Base-by-base conservation (phyloP, 53 echinoderm and acorn worm genomes). In the Astropecten irregularis region DNA sequence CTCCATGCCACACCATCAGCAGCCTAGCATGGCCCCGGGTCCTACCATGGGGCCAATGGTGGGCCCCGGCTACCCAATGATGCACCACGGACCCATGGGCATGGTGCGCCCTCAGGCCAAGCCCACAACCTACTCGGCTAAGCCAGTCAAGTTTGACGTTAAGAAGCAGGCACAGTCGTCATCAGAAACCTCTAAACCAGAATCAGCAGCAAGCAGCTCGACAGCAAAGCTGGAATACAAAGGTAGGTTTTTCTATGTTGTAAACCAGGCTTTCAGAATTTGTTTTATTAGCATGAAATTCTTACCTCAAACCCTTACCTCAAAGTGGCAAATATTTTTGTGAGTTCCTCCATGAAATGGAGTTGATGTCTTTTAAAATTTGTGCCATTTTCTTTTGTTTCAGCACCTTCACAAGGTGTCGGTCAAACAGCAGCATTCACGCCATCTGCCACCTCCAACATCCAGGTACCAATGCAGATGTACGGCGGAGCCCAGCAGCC, bases 111-210 rank as follows among this genome's bases (percentile, higher is more conserved):
- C 14, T 0, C 87, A 90, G 18, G 87, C 90, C 18, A 71, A 55
- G 49, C 95, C 95, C 2, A 95, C 95, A 2, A 84, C 86, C 0
- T 95, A 95, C 60, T 86, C 96, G 2, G 90, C 96, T 0, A 93
- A 93, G 55, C 96, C 96, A 22, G 91, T 93, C n/a, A 91, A 87
- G 49, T 93, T 93, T 35, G 85, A 58, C 38, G 72, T 84, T 15
- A 95, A 92, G 64, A 64, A 64, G 35, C 42, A 51, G 13, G 71
- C 62, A 23, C 73, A 68, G 55, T 58, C 82, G 57, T 29, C 55
- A 0, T 20, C 72, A 21, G 49, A 18, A 49, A 15, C 66, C 2
- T 39, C 84, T 23, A 66, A 59, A 8, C 61, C 46, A 16, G 89
- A 90, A 51, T 27, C 86, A 18, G 31, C 76, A 5, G n/a, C n/a